Evolutionary conservation across 2,888 invertebrate species (phyloP).

Genomic region (Stenurella melanura): DNA sequence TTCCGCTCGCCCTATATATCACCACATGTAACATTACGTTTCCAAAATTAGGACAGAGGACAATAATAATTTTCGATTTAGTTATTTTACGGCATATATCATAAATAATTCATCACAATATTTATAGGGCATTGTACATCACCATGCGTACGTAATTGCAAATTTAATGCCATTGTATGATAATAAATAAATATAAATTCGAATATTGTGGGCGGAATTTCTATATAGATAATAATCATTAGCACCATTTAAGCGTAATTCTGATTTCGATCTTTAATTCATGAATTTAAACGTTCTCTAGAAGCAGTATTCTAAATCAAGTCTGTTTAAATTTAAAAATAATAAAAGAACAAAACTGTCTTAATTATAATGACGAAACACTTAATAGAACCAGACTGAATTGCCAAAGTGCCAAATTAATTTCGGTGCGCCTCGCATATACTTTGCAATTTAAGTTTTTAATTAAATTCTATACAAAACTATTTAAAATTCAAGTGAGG

Average conservation of each 20-base stretch:
- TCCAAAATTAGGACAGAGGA: slow-evolving; percentile 7
- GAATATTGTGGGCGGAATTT: slow-evolving; percentile 42
- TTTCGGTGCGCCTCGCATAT: not conserved
- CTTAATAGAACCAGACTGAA: not conserved
- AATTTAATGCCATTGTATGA: slow-evolving; percentile 48
- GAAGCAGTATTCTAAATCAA: not conserved
- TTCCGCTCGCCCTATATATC: too few species aligned
- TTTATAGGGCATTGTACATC: slow-evolving; percentile 46
- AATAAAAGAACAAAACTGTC: slow-evolving; percentile 2
- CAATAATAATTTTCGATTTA: slow-evolving; percentile 13
- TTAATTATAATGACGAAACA: not conserved
- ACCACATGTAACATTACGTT: not conserved
- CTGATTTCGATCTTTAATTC: slow-evolving; percentile 31
- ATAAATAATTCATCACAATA: slow-evolving; percentile 51
- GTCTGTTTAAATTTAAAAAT: not conserved
- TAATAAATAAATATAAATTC: slow-evolving; percentile 41
- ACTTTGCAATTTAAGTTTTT: not conserved
- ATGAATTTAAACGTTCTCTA: slow-evolving; percentile 17
- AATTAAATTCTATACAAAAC: not conserved
- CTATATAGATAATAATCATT: slow-evolving; percentile 27
- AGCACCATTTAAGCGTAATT: slow-evolving; percentile 22
- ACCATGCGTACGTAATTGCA: slow-evolving; percentile 45
- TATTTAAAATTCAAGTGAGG: not conserved
- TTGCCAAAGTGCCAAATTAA: slow-evolving; percentile 8
- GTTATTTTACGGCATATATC: not conserved